Conservation (phyloP, 2,113 vertebrate genomes). For the Sprattus sprattus region DNA sequence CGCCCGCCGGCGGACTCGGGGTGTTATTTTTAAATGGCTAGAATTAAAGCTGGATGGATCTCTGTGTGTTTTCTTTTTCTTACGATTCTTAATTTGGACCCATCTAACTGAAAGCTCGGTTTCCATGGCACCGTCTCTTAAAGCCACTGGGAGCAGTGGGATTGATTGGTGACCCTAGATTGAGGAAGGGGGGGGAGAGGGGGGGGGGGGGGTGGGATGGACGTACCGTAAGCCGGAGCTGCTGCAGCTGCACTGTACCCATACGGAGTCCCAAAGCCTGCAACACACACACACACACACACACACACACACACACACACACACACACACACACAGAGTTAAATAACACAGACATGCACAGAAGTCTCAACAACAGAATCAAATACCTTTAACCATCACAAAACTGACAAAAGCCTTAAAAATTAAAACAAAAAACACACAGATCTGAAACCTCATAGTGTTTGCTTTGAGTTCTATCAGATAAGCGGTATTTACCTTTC, state of each 20-base stretch:
- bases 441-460: no score
- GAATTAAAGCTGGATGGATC: not conserved
- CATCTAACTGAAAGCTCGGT: conserved; percentile 18
- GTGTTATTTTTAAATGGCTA: not conserved
- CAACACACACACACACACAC: not conserved
- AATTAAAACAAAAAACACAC: not conserved
- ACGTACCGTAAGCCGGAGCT: conserved; percentile 93
- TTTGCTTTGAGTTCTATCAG: no score
- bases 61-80: conserved; percentile 11
- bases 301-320: conserved; percentile 8
- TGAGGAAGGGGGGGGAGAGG: conserved; percentile 23
- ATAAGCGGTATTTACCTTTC: no score
- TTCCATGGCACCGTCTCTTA: not conserved
- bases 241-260: conserved; percentile 91
- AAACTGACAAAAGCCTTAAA: not conserved
- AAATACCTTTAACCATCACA: not conserved
- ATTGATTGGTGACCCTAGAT: conserved; percentile 39
- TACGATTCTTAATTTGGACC: conserved; percentile 37
- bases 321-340: not conserved
- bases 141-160: conserved; percentile 29
- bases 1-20: conserved; percentile 32
- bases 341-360: no score
- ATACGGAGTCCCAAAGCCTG: conserved; percentile 93
- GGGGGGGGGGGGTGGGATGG: conserved; percentile 36
- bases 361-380: not conserved